Base-by-base conservation (phyloP, 2,113 vertebrate species). In the Leptobrachium ailaonicum region DNA sequence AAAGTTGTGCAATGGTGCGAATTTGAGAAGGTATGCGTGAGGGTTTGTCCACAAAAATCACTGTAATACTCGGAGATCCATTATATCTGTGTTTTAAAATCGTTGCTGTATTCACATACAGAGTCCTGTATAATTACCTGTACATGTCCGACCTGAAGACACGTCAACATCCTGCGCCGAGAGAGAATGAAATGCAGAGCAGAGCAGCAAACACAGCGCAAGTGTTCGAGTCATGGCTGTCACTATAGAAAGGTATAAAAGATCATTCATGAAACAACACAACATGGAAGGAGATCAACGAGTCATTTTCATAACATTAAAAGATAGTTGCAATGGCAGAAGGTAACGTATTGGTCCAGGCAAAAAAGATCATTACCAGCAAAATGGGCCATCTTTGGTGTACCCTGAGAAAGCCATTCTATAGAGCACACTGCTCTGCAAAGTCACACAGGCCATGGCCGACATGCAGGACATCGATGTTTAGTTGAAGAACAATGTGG, bases 201-300 rank as follows among this genome's bases (percentile, higher is more conserved):
- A 60, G 54, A 81, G 79, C 71, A 81, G 71, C 66, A 69, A 68
- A 75, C 50, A 81, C 64, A 75, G 12, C 20, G 62, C 6, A 12
- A 47, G 71, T 5, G 69, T 42, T 71, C 73, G 50, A 11, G 71
- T 64, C 79, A 81, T 81, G 79, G 32, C 66, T 50, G 43, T 45
- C 71, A 44, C 79, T 81, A 54, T n/a, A 41, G 12, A 60, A 14
- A 74, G 40, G 68, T 4, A 56, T 13, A 67, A 9, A 71, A 7
- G 11, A 41, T 71, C 4, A 50, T 9, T n/a, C n/a, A 71, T 32
- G 13, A 60, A 60, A 60, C 47, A 50, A 50, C 4, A 50, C 20
- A 32, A 32, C 20, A 32, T 32, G 20, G 20, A 32, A 32, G 20
- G 20, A 32, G 20, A 32, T 32, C 20, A 32, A 32, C 20, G 20